These are phyloP conservation scores for Dolichotis patagonum DNA, from an alignment of 2,113 vertebrate genomes.

Conservation along the genomic window DNA sequence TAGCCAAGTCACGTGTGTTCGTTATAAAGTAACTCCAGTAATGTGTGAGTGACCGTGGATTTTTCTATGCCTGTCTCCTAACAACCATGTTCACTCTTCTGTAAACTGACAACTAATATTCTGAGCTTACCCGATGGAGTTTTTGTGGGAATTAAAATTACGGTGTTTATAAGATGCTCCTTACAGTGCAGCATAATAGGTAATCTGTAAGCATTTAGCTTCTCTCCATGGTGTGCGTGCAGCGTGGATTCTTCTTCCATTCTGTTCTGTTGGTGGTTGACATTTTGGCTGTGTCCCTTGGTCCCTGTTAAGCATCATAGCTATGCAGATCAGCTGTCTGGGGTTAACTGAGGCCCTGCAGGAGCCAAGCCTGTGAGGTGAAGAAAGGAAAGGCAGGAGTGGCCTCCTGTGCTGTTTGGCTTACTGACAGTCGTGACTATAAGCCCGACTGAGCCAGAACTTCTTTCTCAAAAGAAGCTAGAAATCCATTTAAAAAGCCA, in stretches of 20 bases:
- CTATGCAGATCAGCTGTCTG: background rate
- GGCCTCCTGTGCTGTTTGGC: background rate
- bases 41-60: background rate
- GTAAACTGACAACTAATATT: background rate
- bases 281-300: background rate
- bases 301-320: background rate
- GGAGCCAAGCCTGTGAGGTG: background rate
- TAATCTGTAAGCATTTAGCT: background rate
- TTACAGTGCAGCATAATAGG: background rate
- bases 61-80: background rate
- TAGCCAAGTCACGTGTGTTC: background rate
- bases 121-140: background rate
- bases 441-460: background rate
- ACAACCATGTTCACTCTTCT: background rate
- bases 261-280: background rate
- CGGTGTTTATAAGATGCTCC: background rate
- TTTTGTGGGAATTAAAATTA: background rate
- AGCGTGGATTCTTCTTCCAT: background rate
- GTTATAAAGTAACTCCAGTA: slow-evolving; percentile 25
- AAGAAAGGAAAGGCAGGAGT: background rate
- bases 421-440: background rate
- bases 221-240: background rate
- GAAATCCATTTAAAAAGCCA: background rate
- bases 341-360: background rate
- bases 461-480: slow-evolving; percentile 12